These are phyloP conservation scores for Anthopleura xanthogrammica DNA, from an alignment of 92 coral and sea anemone species.

Conservation along the genomic window DNA sequence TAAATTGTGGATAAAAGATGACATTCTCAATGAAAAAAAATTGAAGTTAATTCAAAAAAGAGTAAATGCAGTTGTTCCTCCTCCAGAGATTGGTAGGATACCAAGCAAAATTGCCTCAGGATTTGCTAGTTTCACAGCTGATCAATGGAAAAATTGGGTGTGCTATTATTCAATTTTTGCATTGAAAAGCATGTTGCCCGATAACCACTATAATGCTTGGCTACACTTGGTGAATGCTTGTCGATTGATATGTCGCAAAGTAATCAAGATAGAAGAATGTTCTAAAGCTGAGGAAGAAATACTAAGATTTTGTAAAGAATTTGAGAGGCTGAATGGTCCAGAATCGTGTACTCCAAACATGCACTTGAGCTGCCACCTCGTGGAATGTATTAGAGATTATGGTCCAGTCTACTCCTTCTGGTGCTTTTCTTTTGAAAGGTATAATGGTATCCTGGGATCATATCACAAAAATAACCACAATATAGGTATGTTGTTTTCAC, in stretches of 20 bases:
- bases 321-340: slow-evolving; percentile 44
- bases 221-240: too few species aligned
- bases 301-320: slow-evolving; percentile 34
- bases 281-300: slow-evolving; percentile 26
- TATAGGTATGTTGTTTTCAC: background rate
- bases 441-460: slow-evolving; percentile 61
- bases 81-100: too few species aligned
- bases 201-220: too few species aligned
- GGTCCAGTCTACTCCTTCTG: slow-evolving; percentile 73
- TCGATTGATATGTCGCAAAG: too few species aligned
- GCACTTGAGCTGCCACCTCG: slow-evolving; percentile 63
- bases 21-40: too few species aligned
- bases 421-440: slow-evolving; percentile 71
- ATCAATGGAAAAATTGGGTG: slow-evolving; percentile 65
- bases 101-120: too few species aligned
- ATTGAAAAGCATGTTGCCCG: too few species aligned
- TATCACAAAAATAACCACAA: slow-evolving; percentile 33
- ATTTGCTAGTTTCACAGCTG: too few species aligned
- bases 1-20: too few species aligned
- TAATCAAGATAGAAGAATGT: slow-evolving; percentile 43
- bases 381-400: slow-evolving; percentile 64
- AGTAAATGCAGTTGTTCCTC: too few species aligned
- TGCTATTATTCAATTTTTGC: slow-evolving; percentile 41
- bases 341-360: slow-evolving; percentile 58
- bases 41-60: too few species aligned